These are phyloP conservation scores for Oxyruncus cristatus DNA, from an alignment of 2,113 vertebrate genomes.

Conservation along the genomic window DNA sequence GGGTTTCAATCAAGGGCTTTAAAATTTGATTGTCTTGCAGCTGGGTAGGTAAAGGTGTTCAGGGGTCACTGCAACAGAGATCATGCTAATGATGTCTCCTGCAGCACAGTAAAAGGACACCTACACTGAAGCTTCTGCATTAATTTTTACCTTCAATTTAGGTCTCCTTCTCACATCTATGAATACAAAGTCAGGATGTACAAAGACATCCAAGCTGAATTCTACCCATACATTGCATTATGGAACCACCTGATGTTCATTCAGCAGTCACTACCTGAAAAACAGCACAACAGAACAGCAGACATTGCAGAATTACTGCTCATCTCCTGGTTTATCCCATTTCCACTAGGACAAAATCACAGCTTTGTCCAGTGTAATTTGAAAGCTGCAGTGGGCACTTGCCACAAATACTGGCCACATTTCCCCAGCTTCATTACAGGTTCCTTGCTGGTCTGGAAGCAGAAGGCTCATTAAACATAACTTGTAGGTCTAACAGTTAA, in stretches of 20 bases:
- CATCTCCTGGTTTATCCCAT: neutral
- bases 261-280: neutral
- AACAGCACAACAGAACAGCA: neutral
- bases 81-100: neutral
- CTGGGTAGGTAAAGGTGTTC: neutral
- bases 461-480: neutral
- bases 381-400: neutral
- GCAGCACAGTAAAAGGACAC: neutral
- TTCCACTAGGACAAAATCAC: neutral
- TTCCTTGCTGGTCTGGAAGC: neutral
- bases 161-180: neutral
- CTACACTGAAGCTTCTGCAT: neutral
- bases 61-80: neutral
- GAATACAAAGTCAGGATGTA: neutral
- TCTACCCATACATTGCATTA: neutral
- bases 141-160: neutral
- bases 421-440: neutral
- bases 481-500: neutral
- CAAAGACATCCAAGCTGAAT: neutral
- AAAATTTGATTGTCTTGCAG: neutral
- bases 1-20: neutral
- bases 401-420: neutral
- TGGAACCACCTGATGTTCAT: neutral
- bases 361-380: neutral
- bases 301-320: neutral